A percentile compares a stretch with the other conserved stretches of the same genome.
phyloP scores from a whole-genome alignment of 2,797 vertebrate genomes.

The Poecile montanus region DNA sequence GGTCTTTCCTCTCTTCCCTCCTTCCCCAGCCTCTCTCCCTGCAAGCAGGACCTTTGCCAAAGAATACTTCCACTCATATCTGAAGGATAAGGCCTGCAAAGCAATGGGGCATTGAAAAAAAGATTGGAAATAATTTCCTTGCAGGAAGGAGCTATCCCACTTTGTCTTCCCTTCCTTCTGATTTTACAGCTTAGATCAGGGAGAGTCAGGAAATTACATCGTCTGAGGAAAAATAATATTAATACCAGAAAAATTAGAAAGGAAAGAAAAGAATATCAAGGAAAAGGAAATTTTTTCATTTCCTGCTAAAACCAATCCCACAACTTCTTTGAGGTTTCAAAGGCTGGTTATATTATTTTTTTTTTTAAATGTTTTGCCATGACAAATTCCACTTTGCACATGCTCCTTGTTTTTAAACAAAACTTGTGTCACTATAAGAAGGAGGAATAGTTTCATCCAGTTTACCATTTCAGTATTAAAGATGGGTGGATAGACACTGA shows the following conservation, averaged over 20 bases:
- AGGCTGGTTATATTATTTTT: neutral
- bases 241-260: neutral
- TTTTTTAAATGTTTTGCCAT: neutral
- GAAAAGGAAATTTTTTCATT: conserved; percentile 50
- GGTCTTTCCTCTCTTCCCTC: neutral
- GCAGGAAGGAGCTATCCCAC: conserved; percentile 11
- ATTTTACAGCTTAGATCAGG: neutral
- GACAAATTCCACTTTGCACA: neutral
- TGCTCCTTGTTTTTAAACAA: neutral
- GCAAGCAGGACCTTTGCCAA: neutral
- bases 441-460: neutral
- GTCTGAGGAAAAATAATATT: neutral
- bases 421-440: neutral
- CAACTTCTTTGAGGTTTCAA: neutral
- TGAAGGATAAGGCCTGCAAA: neutral
- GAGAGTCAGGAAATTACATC: conserved; percentile 20
- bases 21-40: neutral
- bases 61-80: neutral
- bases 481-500: neutral
- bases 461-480: neutral
- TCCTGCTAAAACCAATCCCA: conserved; percentile 1
- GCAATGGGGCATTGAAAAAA: neutral
- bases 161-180: conserved; percentile 23
- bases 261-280: neutral
- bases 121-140: conserved; percentile 10